Base-by-base conservation (phyloP, 1,140 invertebrate genomes). In the Cotesia vestalis region DNA sequence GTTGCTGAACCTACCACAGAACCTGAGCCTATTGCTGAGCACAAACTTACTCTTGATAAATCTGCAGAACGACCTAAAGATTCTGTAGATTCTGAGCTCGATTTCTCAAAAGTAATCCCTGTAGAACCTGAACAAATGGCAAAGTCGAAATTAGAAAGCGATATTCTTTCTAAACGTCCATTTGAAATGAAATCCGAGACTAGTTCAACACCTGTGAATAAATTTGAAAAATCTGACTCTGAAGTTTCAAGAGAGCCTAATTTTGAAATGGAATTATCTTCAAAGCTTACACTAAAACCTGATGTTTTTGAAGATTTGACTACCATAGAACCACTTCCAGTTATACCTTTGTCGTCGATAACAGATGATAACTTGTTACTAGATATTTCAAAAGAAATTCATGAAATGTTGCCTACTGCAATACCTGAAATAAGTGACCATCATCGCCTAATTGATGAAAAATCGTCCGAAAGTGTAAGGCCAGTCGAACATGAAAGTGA, bases 131-230 rank as follows among this genome's bases (percentile, higher is more conserved):
- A 78, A 76, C 75, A 79, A 27, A 75, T 80, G 72, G 66, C 75
- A 69, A 77, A 81, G 61, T 61, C 72, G 4, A 14, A 9, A 11
- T 36, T 53, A 20, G 68, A 74, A 60, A 61, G 78, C 51, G 75
- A 82, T 71, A 77, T 79, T 59, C 59, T 60, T 34, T 73, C 78
- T 40, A 78, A 82, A 81, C 74, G 75, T 4, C 59, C 75, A 53
- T 68, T 75, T 36, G 80, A 85, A 70, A 78, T 79, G 66, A 82
- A 76, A 64, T 71, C 78, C 27, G 80, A 83, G 69, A 80, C 79
- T 0, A 11, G 11, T 46, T 46, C 11, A 46, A 46, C 6, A 8
- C 4, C 5, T 8, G 27, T 8, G 5, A 34, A 11, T 5, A 6
- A 61, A 61, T 34, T 27, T 8, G 27, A 61, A 34, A 38, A 55